Percentiles rank a stretch among this genome's conserved stretches.
These are phyloP conservation scores for Isaurus tuberculatus DNA, from an alignment of 92 coral and sea anemone species.

Conservation along the genomic window DNA sequence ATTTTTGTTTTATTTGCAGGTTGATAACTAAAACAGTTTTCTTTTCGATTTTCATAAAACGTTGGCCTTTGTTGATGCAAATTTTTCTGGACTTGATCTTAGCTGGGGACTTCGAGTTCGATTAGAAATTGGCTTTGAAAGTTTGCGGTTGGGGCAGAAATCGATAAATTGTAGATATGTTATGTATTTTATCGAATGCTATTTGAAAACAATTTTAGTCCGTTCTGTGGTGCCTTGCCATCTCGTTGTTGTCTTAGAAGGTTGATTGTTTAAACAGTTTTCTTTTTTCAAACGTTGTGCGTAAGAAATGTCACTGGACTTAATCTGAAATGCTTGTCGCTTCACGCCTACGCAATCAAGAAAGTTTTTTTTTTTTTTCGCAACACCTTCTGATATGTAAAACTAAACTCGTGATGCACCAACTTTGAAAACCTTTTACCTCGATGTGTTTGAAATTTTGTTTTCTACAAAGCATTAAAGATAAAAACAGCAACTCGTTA, in stretches of 20 bases:
- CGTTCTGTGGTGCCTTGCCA: background rate
- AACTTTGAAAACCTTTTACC: background rate
- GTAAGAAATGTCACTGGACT: conserved; percentile 10
- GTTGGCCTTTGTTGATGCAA: no score
- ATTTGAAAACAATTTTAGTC: background rate
- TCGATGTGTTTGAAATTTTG: background rate
- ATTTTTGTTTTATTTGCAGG: background rate
- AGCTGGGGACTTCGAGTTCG: no score
- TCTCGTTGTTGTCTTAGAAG: background rate
- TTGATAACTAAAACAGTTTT: background rate
- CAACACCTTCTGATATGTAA: conserved; percentile 25
- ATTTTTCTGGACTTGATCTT: no score
- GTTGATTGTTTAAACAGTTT: background rate
- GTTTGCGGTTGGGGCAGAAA: background rate
- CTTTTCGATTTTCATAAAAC: no score
- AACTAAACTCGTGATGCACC: conserved; percentile 7
- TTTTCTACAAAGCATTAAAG: background rate
- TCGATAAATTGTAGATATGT: background rate
- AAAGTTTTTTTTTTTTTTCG: conserved; percentile 8
- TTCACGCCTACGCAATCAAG: conserved; percentile 38
- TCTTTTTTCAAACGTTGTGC: conserved; percentile 5
- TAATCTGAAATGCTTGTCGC: conserved; percentile 32
- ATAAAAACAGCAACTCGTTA: background rate
- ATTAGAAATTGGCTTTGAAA: background rate
- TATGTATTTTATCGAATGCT: background rate